Evolutionary conservation across 2,797 vertebrate species (phyloP).

Genomic region (Cyclura pinguis): DNA sequence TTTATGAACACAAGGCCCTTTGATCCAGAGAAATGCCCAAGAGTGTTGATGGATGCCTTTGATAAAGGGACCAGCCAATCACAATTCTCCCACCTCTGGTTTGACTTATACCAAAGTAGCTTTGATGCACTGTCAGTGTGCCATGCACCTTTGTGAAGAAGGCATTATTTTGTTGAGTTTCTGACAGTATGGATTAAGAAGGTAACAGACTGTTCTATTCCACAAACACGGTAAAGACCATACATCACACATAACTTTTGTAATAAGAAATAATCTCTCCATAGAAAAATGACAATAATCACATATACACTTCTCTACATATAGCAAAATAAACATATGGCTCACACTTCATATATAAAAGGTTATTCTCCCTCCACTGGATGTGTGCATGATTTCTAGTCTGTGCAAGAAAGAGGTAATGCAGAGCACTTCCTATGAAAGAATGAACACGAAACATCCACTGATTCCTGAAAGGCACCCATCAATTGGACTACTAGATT

Average conservation of each 20-base stretch:
- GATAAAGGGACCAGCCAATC: constrained; percentile 57
- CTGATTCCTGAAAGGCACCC: neutral
- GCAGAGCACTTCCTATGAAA: neutral
- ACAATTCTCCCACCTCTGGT: constrained; percentile 18
- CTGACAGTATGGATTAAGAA: constrained; percentile 26
- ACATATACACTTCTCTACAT: neutral
- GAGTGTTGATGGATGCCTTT: constrained; percentile 56
- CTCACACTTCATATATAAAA: neutral
- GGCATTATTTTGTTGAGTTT: constrained; percentile 42
- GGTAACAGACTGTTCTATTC: constrained; percentile 25
- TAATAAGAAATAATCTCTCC: neutral
- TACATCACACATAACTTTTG: neutral
- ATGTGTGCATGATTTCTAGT: neutral
- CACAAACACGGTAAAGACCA: neutral
- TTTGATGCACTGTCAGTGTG: constrained; percentile 55
- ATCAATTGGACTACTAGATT: neutral
- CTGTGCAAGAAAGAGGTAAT: neutral
- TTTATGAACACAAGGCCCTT: constrained; percentile 60
- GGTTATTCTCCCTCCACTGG: neutral
- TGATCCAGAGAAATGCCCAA: constrained; percentile 64
- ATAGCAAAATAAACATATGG: neutral
- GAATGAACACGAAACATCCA: neutral
- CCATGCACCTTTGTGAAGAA: constrained; percentile 37
- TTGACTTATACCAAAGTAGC: constrained; percentile 29
- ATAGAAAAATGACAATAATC: neutral